These are phyloP conservation scores for Ploceus nigricollis DNA, from an alignment of 2,113 vertebrate species.

Conservation along the genomic window DNA sequence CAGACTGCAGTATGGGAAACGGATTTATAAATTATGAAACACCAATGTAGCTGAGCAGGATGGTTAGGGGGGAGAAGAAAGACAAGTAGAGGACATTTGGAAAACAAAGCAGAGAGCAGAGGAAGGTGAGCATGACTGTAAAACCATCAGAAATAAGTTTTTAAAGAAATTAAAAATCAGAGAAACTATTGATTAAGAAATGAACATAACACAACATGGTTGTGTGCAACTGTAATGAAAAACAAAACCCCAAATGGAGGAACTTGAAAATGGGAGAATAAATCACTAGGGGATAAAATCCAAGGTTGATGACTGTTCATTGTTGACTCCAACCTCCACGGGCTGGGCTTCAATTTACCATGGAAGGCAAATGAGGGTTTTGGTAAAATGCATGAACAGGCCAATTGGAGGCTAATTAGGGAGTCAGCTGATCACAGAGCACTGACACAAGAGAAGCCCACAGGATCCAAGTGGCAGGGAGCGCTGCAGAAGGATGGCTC, in stretches of 20 bases:
- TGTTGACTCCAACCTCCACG: not conserved
- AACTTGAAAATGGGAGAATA: not conserved
- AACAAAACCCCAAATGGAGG: not conserved
- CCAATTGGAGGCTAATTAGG: not conserved
- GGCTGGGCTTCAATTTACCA: not conserved
- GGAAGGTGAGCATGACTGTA: not conserved
- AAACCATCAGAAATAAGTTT: not conserved
- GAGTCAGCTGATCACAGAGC: not conserved
- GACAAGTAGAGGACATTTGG: constrained; percentile 6
- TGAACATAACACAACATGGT: not conserved
- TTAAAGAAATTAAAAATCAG: not conserved
- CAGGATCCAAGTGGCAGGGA: not conserved
- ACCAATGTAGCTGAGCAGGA: constrained; percentile 13
- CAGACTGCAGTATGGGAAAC: not conserved
- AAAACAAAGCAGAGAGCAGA: not conserved
- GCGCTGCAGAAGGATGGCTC: not conserved
- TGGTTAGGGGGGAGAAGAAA: not conserved
- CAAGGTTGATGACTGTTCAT: not conserved
- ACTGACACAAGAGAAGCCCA: not conserved
- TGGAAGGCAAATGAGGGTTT: not conserved
- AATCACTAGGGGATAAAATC: not conserved
- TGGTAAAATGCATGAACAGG: not conserved
- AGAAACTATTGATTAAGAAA: not conserved
- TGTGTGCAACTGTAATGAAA: not conserved
- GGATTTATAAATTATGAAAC: constrained; percentile 61